Base-by-base conservation (phyloP, 2,113 vertebrate species). In the Carollia perspicillata region DNA sequence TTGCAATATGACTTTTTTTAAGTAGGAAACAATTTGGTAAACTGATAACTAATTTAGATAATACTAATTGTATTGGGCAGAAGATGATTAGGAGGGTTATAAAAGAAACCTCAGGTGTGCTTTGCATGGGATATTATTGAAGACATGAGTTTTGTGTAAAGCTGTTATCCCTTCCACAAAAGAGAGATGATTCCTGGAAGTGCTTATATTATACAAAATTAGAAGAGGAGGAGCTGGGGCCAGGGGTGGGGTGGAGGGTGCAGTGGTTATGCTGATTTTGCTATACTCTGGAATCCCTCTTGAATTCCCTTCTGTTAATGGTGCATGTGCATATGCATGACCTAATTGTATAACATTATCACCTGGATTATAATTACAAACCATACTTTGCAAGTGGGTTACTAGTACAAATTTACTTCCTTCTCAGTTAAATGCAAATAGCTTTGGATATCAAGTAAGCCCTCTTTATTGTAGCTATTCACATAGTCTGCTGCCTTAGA, bases 31-130 rank as follows among this genome's bases (percentile, higher is more conserved):
- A 97, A 98, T 98, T 98, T 98, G 98, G 98, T 97, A 98, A 98
- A 98, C 95, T 96, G 98, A 98, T 98, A 99, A 98, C 98, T 98
- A 98, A 99, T 99, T 98, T 98, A 99, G 98, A 98, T 98, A 98
- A 97, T 72, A 90, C 97, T 98, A 98, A 99, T 99, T 98, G 98
- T 98, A 97, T 98, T 98, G 98, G 97, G 97, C 97, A 69, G 80
- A 98, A 97, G 92, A 98, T 98, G 98, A 98, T 98, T 98, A 98
- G 97, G 94, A 96, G 98, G 98, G 97, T 98, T 98, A 98, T 96
- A 96, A 97, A 98, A 97, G 97, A 98, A 98, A 97, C 92, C 95
- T 86, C 95, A 97, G 97, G 81, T 97, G 96, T 97, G 79, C 87
- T 97, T 72, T 94, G 94, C 63, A 79, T 90, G 81, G 94, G 92